Base-by-base conservation (phyloP, 2,888 invertebrate genomes). In the Melanostoma scalare region DNA sequence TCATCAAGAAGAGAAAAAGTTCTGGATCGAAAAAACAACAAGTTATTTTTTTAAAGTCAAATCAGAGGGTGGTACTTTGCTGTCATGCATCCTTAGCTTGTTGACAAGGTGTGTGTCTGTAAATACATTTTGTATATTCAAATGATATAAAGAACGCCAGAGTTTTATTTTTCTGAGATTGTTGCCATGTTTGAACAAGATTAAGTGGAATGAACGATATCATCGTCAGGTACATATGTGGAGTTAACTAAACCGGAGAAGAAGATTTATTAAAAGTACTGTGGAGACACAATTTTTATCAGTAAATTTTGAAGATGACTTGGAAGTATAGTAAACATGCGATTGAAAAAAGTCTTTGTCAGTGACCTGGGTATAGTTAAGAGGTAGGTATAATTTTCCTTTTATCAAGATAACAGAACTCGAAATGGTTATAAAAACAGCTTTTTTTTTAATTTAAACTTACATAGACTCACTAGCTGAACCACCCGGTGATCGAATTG, bases 141-240 rank as follows among this genome's bases (percentile, higher is more conserved):
- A 81, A 81, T 81, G 77, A 81, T 77, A 81, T 81, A 77, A 71
- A 81, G 65, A 52, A 38, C 50, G 67, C 67, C 63, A 72, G 58
- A 58, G 67, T 36, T 33, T 65, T 56, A 58, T 65, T 81, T 71
- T 76, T 44, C n/a, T 33, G 48, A 77, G 77, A 82, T 82, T 68
- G 68, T 73, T 73, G 50, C 72, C 63, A 50, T 68, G 79, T 82
- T 82, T 82, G 48, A 8, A 20, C 46, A 77, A 77, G 81, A 82
- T 82, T 63, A 82, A 77, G 63, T 63, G 77, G 81, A 82, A 82
- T 82, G 81, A 56, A 82, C 72, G 81, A 82, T 82, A 81, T 67
- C 67, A 63, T 50, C 52, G 77, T 53, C 67, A 68, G 44, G 79
- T 63, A 53, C 46, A 55, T 67, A 33, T 20, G 42, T 20, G 6